Evolutionary conservation across 2,797 vertebrate genomes (phyloP), one percentile per base, ranked within the genome.

Genomic region (Cetoscarus ocellatus): DNA sequence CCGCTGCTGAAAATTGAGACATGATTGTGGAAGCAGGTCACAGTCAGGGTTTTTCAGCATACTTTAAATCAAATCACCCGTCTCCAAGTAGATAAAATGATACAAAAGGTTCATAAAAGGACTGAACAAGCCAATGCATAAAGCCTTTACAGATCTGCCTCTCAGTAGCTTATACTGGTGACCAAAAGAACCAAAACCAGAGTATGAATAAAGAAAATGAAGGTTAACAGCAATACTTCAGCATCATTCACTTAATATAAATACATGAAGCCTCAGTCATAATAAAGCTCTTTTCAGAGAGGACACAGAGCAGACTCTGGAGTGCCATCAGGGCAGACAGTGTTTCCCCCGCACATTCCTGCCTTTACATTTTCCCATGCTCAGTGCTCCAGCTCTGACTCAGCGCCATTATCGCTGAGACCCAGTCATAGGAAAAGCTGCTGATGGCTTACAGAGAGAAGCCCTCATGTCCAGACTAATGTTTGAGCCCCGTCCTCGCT

Each of bases 281-380:
- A 74, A 84, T 59, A 65, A 65, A 68, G 78, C 52, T 73, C 65
- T 73, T 80, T 73, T 75, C 17, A 36, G 64, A 83, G 79, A 89
- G 89, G 85, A 91, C 86, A 70, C 73, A 75, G 87, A 75, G 82
- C 89, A 91, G 87, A 91, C 90, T 88, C 83, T 67, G 61, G 83
- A 86, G 87, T 91, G 88, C 90, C 92, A 87, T 92, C 84, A 78
- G 82, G 64, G 67, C 85, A 92, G 90, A 91, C 89, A 86, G 86
- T 65, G 73, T 83, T 85, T 85, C 86, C 81, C 87, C 86, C 85
- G 52, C 87, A 92, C 90, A 94, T 94, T 94, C 93, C 89, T 88
- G 54, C 75, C 65, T 70, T 85, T 85, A 77, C 76, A 90, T 89
- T 93, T 94, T 94, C 93, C 92, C 93, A 94, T 92, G 92, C 87